These are phyloP conservation scores for Chaetops frenatus DNA, from an alignment of 2,113 vertebrate species.

Conservation along the genomic window DNA sequence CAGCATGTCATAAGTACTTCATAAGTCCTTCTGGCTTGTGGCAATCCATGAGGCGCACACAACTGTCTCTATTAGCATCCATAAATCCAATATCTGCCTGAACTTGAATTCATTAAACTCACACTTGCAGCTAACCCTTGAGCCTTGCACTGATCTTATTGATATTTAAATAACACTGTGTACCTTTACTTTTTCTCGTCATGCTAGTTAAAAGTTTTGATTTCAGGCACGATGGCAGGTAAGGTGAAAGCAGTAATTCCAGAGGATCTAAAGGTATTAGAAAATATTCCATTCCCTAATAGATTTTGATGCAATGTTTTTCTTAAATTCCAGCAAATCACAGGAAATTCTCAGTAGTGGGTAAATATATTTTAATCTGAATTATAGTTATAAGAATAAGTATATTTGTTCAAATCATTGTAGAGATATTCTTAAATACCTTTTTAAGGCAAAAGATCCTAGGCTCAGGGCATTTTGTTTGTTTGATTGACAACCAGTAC, in stretches of 20 bases:
- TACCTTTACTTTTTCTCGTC: background rate
- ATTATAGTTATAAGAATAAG: background rate
- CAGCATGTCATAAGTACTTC: background rate
- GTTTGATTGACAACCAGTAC: background rate
- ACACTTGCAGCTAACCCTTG: background rate
- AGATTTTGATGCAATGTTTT: background rate
- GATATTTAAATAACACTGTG: background rate
- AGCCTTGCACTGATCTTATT: background rate
- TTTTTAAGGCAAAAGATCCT: background rate
- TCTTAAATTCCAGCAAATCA: background rate
- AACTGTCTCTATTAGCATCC: background rate
- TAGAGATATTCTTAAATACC: background rate
- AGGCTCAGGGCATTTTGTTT: background rate
- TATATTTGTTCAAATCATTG: background rate
- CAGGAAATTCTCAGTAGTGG: background rate
- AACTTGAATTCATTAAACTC: background rate
- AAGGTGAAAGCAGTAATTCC: background rate
- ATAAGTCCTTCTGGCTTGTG: background rate
- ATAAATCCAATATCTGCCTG: background rate
- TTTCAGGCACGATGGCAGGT: background rate
- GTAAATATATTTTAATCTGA: background rate
- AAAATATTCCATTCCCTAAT: background rate
- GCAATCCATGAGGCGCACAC: background rate
- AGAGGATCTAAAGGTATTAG: background rate
- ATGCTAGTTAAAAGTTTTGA: background rate